phyloP scores from a whole-genome alignment of 92 coral and sea anemone species.

The Siderastrea siderea region DNA sequence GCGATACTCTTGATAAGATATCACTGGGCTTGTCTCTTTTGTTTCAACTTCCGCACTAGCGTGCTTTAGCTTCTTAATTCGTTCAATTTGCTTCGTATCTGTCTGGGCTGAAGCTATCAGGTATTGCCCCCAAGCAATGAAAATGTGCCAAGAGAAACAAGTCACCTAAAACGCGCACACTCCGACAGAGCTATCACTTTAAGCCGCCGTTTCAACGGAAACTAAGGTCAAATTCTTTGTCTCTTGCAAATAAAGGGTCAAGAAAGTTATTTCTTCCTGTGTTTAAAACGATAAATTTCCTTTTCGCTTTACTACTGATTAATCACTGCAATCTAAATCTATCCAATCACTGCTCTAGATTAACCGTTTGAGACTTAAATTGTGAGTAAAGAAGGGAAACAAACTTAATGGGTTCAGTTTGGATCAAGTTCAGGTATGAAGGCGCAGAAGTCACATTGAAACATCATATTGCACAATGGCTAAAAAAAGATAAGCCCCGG shows the following conservation, averaged over 20 bases:
- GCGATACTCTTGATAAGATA: background rate
- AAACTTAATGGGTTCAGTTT: background rate
- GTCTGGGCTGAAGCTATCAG: background rate
- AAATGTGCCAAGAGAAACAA: constrained; percentile 14
- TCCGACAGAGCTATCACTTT: background rate
- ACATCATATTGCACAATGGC: background rate
- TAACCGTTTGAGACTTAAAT: no score
- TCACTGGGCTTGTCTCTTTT: background rate
- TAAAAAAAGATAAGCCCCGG: background rate
- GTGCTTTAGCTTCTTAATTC: background rate
- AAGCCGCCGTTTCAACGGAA: constrained; percentile 13
- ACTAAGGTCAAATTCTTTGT: constrained; percentile 9
- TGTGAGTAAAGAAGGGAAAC: background rate
- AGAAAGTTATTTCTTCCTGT: constrained; percentile 12
- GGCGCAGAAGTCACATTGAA: background rate
- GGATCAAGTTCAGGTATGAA: background rate
- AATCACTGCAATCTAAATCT: background rate
- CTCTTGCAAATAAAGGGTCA: background rate
- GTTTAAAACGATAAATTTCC: background rate
- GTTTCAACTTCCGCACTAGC: constrained; percentile 17
- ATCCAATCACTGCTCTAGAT: background rate
- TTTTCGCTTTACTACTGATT: background rate
- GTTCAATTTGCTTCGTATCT: background rate
- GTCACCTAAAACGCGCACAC: background rate
- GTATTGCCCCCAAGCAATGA: background rate